Percentiles rank a stretch among this genome's conserved stretches.
Evolutionary conservation across 1,140 invertebrate genomes (phyloP).

Genomic region (Probaryconus sp.): DNA sequence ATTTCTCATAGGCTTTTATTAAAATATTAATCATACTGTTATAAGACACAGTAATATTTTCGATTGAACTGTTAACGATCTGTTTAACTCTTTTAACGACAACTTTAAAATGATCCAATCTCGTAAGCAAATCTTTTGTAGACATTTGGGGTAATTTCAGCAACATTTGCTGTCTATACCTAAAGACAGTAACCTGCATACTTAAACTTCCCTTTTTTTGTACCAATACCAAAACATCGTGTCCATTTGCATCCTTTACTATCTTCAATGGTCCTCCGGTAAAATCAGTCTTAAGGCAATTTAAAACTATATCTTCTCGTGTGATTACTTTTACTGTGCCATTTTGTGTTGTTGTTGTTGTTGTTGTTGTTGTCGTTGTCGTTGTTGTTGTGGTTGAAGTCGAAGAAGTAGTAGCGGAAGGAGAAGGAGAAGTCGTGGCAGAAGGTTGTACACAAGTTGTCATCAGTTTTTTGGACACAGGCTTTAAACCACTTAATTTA

Average conservation of each 20-base stretch:
- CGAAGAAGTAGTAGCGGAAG: too few relatives aligned
- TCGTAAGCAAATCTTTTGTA: slow-evolving; percentile 39
- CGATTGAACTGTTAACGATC: slow-evolving; percentile 36
- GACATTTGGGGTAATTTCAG: slow-evolving; percentile 48
- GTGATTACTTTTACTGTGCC: not conserved
- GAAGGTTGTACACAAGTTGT: too few relatives aligned
- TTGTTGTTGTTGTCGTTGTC: not conserved
- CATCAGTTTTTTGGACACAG: too few relatives aligned
- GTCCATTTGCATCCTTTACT: not conserved
- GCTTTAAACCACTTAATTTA: too few relatives aligned
- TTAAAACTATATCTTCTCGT: not conserved
- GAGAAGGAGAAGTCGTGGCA: too few relatives aligned
- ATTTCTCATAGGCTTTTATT: slow-evolving; percentile 37
- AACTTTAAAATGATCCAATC: slow-evolving; percentile 57
- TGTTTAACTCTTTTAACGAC: slow-evolving; percentile 44
- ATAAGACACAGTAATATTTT: slow-evolving; percentile 40
- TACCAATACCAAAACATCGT: slow-evolving; percentile 5
- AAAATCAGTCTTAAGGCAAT: slow-evolving; percentile 12
- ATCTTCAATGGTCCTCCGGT: slow-evolving; percentile 34
- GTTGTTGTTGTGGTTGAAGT: too few relatives aligned
- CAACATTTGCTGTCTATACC: slow-evolving; percentile 62
- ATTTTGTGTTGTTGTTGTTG: not conserved
- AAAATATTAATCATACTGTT: slow-evolving; percentile 51
- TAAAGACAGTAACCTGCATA: slow-evolving; percentile 10
- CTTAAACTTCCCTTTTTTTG: not conserved